phyloP scores from a whole-genome alignment of 1,140 invertebrate species.

The Maconellicoccus hirsutus region DNA sequence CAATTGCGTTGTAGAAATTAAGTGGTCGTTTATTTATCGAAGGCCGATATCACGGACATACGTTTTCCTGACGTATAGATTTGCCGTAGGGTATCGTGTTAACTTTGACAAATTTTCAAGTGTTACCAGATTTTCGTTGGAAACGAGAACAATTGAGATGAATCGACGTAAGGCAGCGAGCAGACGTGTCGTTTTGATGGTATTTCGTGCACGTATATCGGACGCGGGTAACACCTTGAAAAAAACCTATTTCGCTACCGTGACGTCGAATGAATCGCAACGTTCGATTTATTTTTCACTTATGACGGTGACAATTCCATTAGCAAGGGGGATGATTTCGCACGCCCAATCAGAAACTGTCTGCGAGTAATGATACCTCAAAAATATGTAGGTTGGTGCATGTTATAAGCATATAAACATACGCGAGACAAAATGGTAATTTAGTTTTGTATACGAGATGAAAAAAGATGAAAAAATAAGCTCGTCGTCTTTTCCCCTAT shows the following conservation, averaged over 20 bases:
- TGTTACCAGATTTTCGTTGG: not conserved
- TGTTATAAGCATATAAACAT: not conserved
- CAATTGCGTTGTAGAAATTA: not conserved
- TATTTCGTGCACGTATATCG: not conserved
- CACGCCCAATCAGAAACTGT: not conserved
- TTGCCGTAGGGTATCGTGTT: not conserved
- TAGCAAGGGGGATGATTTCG: too few species aligned
- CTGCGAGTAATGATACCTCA: not conserved
- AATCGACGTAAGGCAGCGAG: too few species aligned
- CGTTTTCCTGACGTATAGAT: not conserved
- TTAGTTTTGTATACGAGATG: not conserved
- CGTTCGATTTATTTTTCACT: too few species aligned
- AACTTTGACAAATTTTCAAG: conserved; percentile 1
- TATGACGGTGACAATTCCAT: too few species aligned
- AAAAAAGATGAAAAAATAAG: not conserved
- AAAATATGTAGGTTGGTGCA: too few species aligned
- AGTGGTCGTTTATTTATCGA: not conserved
- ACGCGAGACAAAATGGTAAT: not conserved
- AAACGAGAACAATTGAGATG: too few species aligned
- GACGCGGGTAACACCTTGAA: not conserved
- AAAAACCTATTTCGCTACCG: not conserved
- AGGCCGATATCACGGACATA: not conserved
- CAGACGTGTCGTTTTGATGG: too few species aligned
- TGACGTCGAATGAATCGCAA: too few species aligned
- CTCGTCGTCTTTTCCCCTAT: not conserved